Conservation (phyloP, 30 jellyfish, hydroid and myxozoan species). For the Hydractinia echinata region DNA sequence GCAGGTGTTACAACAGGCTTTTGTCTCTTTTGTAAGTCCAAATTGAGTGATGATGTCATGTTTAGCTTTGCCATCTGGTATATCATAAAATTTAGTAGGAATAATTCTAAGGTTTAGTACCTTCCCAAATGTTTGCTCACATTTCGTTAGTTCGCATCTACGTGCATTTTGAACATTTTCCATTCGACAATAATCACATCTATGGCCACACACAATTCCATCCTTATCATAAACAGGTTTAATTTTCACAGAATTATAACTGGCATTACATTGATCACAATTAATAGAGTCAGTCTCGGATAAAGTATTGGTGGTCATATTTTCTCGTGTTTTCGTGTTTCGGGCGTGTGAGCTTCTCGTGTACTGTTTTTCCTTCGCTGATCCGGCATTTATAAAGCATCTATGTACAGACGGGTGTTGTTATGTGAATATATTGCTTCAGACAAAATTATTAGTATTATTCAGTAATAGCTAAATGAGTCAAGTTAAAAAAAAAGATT, state of each 20-base stretch:
- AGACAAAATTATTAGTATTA: no score
- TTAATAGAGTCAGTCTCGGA: constrained; percentile 39
- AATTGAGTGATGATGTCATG: constrained; percentile 52
- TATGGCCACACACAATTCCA: constrained; percentile 49
- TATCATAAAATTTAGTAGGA: constrained; percentile 68
- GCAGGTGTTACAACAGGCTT: constrained; percentile 72
- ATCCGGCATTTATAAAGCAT: no score
- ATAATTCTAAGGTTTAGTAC: constrained; percentile 64
- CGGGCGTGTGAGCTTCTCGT: neutral
- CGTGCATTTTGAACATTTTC: constrained; percentile 62
- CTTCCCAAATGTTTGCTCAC: constrained; percentile 48
- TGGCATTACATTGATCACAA: constrained; percentile 63
- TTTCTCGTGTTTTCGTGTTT: neutral
- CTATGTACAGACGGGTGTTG: no score
- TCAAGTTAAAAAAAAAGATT: no score
- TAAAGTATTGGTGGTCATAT: constrained; percentile 20
- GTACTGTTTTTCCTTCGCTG: no score
- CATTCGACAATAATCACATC: constrained; percentile 57
- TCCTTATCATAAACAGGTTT: constrained; percentile 48
- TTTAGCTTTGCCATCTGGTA: constrained; percentile 63
- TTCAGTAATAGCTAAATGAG: no score
- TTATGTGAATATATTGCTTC: no score
- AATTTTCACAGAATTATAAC: constrained; percentile 25
- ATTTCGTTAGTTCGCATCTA: constrained; percentile 48
- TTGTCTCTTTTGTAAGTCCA: constrained; percentile 41